These are phyloP conservation scores for Ellobium chinense DNA, from an alignment of 2,888 invertebrate species.

Conservation along the genomic window DNA sequence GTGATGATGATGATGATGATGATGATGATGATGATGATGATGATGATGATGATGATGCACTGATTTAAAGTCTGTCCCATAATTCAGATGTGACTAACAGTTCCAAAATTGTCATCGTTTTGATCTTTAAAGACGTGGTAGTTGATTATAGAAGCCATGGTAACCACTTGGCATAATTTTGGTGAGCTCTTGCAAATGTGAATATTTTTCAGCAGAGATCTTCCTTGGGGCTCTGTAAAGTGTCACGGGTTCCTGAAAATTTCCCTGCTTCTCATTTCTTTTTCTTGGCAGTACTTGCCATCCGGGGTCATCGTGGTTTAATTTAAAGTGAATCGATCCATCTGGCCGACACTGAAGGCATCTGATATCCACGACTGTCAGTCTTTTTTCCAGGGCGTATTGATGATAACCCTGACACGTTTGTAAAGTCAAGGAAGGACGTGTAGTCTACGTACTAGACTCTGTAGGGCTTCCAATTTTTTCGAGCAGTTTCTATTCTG, in stretches of 20 bases:
- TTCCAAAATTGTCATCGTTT: no score
- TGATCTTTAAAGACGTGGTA: no score
- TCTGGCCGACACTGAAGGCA: neutral
- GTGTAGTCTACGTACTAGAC: neutral
- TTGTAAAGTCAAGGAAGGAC: neutral
- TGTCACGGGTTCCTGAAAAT: neutral
- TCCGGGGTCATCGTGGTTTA: neutral
- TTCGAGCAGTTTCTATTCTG: neutral
- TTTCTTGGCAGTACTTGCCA: neutral
- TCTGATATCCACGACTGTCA: neutral
- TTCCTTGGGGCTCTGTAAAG: neutral
- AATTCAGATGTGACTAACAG: no score
- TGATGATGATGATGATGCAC: no score
- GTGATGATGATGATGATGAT: no score
- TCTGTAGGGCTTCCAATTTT: neutral
- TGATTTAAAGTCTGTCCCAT: no score
- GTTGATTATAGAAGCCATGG: neutral
- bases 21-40: no score
- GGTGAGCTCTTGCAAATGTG: neutral
- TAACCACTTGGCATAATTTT: neutral
- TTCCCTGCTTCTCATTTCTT: neutral
- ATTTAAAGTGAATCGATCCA: neutral
- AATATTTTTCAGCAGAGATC: neutral
- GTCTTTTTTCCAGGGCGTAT: neutral
- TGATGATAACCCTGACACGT: neutral